These are phyloP conservation scores for Puntigrus tetrazona DNA, from an alignment of 2,113 vertebrate genomes.

Conservation along the genomic window DNA sequence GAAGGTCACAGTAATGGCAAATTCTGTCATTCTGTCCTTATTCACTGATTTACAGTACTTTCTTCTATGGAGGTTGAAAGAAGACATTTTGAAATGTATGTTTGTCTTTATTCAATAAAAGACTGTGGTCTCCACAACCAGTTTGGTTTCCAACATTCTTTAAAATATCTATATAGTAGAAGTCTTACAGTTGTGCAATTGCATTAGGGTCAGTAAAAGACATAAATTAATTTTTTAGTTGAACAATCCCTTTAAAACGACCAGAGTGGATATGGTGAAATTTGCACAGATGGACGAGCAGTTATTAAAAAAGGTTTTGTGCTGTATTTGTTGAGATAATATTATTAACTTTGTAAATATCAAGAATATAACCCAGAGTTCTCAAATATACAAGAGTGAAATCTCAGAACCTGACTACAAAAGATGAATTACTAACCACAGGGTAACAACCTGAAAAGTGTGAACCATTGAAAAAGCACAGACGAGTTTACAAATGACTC, in stretches of 20 bases:
- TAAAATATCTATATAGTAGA: background rate
- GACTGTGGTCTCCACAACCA: background rate
- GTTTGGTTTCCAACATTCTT: background rate
- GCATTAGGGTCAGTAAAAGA: background rate
- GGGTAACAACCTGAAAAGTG: background rate
- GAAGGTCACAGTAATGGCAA: background rate
- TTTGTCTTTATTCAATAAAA: background rate
- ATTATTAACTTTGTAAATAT: slow-evolving; percentile 8
- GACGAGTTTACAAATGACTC: background rate
- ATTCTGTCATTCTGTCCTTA: background rate
- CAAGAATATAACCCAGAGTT: background rate
- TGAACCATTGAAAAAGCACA: background rate
- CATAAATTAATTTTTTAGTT: background rate
- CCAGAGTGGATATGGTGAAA: background rate
- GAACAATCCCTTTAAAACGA: background rate
- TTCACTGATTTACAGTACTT: background rate
- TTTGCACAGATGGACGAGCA: background rate
- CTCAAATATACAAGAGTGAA: background rate
- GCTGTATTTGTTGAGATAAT: background rate
- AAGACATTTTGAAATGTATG: background rate
- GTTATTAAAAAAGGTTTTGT: background rate
- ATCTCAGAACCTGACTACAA: background rate
- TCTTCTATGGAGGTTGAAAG: background rate
- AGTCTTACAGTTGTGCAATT: background rate
- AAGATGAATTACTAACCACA: background rate